Percentiles rank a stretch among this genome's conserved stretches.
Conservation (phyloP, 2,113 vertebrate genomes). For the Terrapene triunguis region DNA sequence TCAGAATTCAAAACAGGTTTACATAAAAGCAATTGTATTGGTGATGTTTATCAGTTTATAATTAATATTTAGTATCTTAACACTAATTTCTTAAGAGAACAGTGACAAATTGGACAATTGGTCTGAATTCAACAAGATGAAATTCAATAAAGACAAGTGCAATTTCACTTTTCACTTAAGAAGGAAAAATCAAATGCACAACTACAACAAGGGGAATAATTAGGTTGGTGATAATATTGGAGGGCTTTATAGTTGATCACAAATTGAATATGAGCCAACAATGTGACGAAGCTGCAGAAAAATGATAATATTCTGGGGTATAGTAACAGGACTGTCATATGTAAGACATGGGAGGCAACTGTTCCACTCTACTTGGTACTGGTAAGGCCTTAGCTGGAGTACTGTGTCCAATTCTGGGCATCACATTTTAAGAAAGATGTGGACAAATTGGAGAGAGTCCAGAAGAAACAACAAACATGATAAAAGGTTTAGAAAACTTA, state of each 20-base stretch:
- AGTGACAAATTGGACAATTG: not conserved
- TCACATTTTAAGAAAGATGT: not conserved
- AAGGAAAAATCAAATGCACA: not conserved
- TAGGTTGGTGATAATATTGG: not conserved
- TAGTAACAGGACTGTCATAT: not conserved
- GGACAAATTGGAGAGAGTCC: not conserved
- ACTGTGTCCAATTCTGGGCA: not conserved
- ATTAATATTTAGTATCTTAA: too few relatives aligned
- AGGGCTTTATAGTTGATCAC: not conserved
- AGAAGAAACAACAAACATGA: not conserved
- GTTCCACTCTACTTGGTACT: not conserved
- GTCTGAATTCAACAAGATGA: not conserved
- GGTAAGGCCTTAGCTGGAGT: not conserved
- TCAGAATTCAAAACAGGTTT: not conserved
- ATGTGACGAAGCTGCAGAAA: too few relatives aligned
- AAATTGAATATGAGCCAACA: not conserved
- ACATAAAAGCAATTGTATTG: too few relatives aligned
- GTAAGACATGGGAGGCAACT: not conserved
- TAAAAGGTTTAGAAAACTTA: not conserved
- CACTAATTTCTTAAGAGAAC: too few relatives aligned
- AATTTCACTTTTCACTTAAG: not conserved
- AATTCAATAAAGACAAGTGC: not conserved
- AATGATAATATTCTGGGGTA: not conserved
- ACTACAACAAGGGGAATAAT: not conserved
- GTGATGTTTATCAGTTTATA: too few relatives aligned